Base-by-base conservation (phyloP, 2,797 vertebrate genomes). In the Eleutherodactylus coqui region DNA sequence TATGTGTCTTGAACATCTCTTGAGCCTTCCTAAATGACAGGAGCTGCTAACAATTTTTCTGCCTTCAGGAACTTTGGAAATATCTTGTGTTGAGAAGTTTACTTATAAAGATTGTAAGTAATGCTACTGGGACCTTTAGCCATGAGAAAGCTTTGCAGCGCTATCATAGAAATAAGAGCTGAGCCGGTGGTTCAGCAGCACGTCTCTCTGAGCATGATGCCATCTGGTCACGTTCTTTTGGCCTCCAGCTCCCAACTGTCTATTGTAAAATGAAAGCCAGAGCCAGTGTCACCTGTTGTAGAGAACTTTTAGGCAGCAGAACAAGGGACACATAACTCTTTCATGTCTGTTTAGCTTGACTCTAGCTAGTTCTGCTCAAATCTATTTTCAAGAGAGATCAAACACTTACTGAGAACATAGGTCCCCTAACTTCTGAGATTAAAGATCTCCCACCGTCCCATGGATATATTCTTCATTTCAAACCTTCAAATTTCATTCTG, bases 361-460 rank as follows among this genome's bases (percentile, higher is more conserved):
- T 89, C 86, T 90, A 87, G 76, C 88, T 82, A 90, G 82, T 88
- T 90, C 80, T 55, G 78, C 64, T 90, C 89, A 90, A 90, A 92
- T 89, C 89, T 85, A 89, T 85, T 91, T 87, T 90, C 89, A 55
- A 55, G 53, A 67, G 78, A 91, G 91, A 93, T 94, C 92, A 92
- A 94, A 94, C 89, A 89, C 69, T 88, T 91, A 90, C 84, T 81
- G 32, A 82, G 70, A 88, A 91, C 58, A 14, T 78, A 89, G 86
- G 45, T 90, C 92, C 85, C 88, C 58, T 79, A 88, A 89, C 72
- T 88, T 90, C 79, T 86, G 86, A 86, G 77, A 92, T 91, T 92
- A 91, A 93, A 93, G 90, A 82, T 89, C 90, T 88, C 88, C 90
- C 88, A 90, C 88, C 90, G 89, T 75, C 90, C 89, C 88, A 89